Evolutionary conservation across 2,113 vertebrate species (phyloP).

Genomic region (Takifugu flavidus): DNA sequence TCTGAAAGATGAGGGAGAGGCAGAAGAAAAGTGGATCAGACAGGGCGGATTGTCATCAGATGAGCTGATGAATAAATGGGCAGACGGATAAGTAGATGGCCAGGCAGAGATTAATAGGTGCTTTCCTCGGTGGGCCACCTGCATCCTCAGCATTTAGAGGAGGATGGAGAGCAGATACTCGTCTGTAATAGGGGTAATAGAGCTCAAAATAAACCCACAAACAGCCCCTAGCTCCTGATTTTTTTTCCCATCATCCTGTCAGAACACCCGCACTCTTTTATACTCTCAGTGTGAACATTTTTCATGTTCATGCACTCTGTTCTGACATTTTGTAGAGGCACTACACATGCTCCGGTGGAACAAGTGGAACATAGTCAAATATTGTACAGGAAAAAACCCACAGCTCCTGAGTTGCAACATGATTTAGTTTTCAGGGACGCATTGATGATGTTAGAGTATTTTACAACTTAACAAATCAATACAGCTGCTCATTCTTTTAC

Average conservation of each 20-base stretch:
- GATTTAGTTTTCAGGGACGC: too few species aligned
- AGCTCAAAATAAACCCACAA: conserved; percentile 70
- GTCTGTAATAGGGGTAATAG: conserved; percentile 68
- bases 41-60: conserved; percentile 57
- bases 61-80: conserved; percentile 71
- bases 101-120: conserved; percentile 61
- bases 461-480: too few species aligned
- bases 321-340: conserved; percentile 42
- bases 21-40: conserved; percentile 47
- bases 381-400: conserved; percentile 1
- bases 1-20: conserved; percentile 59
- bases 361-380: conserved; percentile 29
- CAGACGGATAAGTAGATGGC: conserved; percentile 51
- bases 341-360: conserved; percentile 26
- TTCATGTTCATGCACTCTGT: conserved; percentile 31
- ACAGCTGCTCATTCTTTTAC: too few species aligned
- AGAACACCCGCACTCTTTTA: conserved; percentile 32
- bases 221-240: conserved; percentile 53
- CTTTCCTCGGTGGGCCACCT: conserved; percentile 65
- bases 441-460: too few species aligned
- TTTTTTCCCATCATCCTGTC: conserved; percentile 29
- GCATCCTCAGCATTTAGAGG: conserved; percentile 60
- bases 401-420: too few species aligned
- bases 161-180: conserved; percentile 63
- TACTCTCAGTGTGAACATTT: conserved; percentile 43